A percentile compares a stretch with the other conserved stretches of the same genome.
phyloP scores from a whole-genome alignment of 2,113 vertebrate genomes.

The Lamprologus lemairii region DNA sequence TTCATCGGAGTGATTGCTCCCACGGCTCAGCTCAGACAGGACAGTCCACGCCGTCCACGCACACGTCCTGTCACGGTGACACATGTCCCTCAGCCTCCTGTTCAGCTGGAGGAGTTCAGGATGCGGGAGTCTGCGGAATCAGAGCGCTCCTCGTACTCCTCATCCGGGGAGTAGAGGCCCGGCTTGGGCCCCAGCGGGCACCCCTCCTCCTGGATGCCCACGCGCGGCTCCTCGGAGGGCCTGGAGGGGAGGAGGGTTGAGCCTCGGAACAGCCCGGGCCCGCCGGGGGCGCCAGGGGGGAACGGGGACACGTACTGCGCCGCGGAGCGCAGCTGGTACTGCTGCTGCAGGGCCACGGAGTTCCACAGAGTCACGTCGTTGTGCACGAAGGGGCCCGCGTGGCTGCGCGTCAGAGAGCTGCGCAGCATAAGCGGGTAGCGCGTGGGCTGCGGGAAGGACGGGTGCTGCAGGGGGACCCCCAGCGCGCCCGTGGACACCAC shows the following conservation, averaged over 20 bases:
- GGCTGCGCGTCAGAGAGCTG: conserved; percentile 86
- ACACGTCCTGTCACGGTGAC: neutral
- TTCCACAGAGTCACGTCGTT: conserved; percentile 95
- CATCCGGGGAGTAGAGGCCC: conserved; percentile 84
- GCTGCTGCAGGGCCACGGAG: conserved; percentile 95
- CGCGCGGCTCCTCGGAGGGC: conserved; percentile 78
- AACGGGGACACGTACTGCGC: conserved; percentile 90
- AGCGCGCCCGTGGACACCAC: conserved; percentile 78
- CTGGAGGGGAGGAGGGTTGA: conserved; percentile 78
- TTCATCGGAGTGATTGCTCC: neutral
- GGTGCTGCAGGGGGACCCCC: conserved; percentile 84
- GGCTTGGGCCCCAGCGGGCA: conserved; percentile 84
- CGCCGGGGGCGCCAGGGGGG: conserved; percentile 64
- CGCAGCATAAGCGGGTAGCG: conserved; percentile 92
- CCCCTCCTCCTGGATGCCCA: conserved; percentile 80
- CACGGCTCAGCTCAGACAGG: neutral
- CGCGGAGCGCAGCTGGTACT: conserved; percentile 89
- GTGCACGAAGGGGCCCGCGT: conserved; percentile 83
- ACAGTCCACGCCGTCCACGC: neutral
- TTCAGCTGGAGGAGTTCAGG: conserved; percentile 77
- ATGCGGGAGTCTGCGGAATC: conserved; percentile 93
- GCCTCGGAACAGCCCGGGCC: conserved; percentile 75
- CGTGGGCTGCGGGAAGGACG: conserved; percentile 87
- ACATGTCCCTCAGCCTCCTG: rapidly evolving
- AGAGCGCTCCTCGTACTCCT: conserved; percentile 92